A percentile compares a stretch with the other conserved stretches of the same genome.
These are phyloP conservation scores for Tigriopus japonicus DNA, from an alignment of 1,140 invertebrate species.

Conservation along the genomic window DNA sequence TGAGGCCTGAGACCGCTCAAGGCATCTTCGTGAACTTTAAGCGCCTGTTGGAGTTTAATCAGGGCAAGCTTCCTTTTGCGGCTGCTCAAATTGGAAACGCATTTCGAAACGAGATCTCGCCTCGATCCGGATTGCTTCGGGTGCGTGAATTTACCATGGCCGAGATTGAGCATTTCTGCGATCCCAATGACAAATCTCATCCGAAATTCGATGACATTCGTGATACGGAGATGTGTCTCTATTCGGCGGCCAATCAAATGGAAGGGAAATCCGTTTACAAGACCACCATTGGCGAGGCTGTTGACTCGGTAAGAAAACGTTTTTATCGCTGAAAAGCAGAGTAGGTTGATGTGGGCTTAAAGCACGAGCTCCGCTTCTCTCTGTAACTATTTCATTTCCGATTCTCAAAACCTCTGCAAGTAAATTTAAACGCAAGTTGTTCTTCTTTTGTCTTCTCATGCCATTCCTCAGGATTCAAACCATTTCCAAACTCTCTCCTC, in stretches of 20 bases:
- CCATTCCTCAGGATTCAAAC: too few species aligned
- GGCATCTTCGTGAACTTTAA: constrained; percentile 99
- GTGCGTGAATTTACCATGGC: constrained; percentile 98
- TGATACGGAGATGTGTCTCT: constrained; percentile 43
- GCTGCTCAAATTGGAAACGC: constrained; percentile 80
- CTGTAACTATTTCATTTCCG: too few species aligned
- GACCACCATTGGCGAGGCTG: constrained; percentile 24
- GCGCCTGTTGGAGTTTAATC: constrained; percentile 86
- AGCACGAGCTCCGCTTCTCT: too few species aligned
- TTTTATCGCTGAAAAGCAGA: too few species aligned
- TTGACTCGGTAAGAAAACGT: constrained; percentile 16
- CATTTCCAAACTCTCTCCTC: too few species aligned
- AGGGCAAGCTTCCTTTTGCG: constrained; percentile 88
- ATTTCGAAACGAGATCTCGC: constrained; percentile 98
- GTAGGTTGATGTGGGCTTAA: too few species aligned
- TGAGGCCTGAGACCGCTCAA: constrained; percentile 95
- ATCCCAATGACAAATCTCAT: constrained; percentile 69
- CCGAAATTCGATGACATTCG: constrained; percentile 54
- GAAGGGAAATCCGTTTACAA: constrained; percentile 24
- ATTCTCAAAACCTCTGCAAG: too few species aligned
- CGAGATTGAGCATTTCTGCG: constrained; percentile 99
- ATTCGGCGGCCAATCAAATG: constrained; percentile 93
- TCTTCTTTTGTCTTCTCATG: too few species aligned
- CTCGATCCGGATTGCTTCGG: constrained; percentile 81
- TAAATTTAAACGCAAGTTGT: too few species aligned